Evolutionary conservation across 2,888 invertebrate genomes (phyloP).

Genomic region (Drosophila buzzatii): DNA sequence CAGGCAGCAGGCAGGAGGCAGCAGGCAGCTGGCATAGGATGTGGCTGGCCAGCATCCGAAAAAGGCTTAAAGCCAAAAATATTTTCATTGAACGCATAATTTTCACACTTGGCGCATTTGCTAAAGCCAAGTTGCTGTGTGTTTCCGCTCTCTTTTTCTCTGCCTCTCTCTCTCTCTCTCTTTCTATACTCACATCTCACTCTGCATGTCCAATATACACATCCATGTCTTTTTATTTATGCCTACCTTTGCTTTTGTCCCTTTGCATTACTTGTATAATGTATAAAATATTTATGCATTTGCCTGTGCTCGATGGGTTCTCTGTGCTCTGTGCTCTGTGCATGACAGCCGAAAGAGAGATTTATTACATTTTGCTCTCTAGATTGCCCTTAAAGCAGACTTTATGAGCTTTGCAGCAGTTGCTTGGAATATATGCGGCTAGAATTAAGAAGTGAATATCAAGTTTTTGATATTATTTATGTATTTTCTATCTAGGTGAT

Average conservation of each 20-base stretch:
- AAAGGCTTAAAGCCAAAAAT: constrained; percentile 44
- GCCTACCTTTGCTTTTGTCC: constrained; percentile 30
- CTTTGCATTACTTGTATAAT: constrained; percentile 42
- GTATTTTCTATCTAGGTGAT: too few relatives aligned
- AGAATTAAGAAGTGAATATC: background rate
- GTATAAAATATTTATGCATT: constrained; percentile 51
- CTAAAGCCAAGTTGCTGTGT: constrained; percentile 9
- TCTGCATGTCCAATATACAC: constrained; percentile 6
- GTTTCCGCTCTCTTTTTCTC: background rate
- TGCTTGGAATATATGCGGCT: background rate
- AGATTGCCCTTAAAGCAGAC: background rate
- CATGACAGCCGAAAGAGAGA: constrained; percentile 17
- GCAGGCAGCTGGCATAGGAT: constrained; percentile 18
- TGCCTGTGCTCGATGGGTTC: constrained; percentile 8
- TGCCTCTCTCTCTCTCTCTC: too few relatives aligned
- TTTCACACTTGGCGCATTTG: constrained; percentile 64
- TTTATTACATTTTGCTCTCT: constrained; percentile 1
- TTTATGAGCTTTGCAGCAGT: too few relatives aligned
- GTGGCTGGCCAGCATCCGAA: background rate
- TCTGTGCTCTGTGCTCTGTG: constrained; percentile 1
- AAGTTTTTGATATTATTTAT: background rate
- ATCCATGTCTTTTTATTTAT: constrained; percentile 35
- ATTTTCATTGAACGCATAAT: constrained; percentile 75
- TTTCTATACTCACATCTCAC: background rate
- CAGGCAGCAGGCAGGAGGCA: constrained; percentile 7